A percentile compares a stretch with the other conserved stretches of the same genome.
Conservation (phyloP, 2,797 vertebrate species). For the Novumbra hubbsi region DNA sequence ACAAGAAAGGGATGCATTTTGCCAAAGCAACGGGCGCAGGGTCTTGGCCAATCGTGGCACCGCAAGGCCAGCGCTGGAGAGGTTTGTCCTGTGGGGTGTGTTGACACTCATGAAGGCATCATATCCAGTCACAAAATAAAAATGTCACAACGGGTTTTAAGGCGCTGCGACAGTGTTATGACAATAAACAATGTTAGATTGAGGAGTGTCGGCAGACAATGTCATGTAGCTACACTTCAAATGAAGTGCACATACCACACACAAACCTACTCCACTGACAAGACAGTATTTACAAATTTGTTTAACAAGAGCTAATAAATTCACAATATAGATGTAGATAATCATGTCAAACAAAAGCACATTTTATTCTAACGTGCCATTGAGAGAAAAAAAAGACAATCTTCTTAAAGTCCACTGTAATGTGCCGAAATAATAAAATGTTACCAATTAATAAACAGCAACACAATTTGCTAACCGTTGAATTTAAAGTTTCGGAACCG, state of each 20-base stretch:
- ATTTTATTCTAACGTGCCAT: background rate
- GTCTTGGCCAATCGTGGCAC: too few relatives aligned
- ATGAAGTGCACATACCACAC: background rate
- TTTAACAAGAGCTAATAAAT: background rate
- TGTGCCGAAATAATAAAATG: background rate
- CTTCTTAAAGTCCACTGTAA: background rate
- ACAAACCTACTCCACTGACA: background rate
- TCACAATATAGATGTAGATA: constrained; percentile 1
- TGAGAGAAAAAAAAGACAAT: background rate
- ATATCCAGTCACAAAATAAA: too few relatives aligned
- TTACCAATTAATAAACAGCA: background rate
- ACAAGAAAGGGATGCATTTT: too few relatives aligned
- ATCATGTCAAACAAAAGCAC: constrained; percentile 1
- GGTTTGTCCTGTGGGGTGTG: too few relatives aligned
- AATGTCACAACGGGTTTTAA: too few relatives aligned
- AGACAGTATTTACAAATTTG: background rate
- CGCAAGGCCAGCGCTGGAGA: too few relatives aligned
- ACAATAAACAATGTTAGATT: too few relatives aligned
- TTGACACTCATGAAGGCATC: too few relatives aligned
- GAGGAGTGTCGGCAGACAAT: too few relatives aligned
- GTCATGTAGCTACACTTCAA: too few relatives aligned
- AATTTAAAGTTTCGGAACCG: background rate
- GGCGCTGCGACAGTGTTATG: too few relatives aligned
- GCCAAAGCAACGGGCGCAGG: too few relatives aligned
- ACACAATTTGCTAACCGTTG: background rate